Percentiles rank a stretch among this genome's conserved stretches.
Evolutionary conservation across 2,797 vertebrate genomes (phyloP).

Genomic region (Discoglossus pictus): DNA sequence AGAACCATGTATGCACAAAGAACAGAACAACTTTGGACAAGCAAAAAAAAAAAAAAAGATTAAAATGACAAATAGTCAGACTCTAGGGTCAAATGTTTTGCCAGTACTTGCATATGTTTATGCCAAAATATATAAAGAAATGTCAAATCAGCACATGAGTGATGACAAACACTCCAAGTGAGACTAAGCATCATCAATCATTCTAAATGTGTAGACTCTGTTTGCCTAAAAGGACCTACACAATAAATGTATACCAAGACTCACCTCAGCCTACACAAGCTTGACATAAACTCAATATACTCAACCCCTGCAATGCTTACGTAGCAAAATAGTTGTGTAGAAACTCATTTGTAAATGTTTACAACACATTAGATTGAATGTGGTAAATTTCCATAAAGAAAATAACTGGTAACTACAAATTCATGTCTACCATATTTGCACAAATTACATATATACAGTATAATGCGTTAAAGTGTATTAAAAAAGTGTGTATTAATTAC

Average conservation of each 20-base stretch:
- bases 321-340: no score
- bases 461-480: no score
- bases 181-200: constrained; percentile 80
- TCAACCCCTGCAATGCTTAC: neutral
- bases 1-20: constrained; percentile 61
- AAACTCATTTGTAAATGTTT: no score
- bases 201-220: constrained; percentile 75
- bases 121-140: constrained; percentile 84
- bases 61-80: constrained; percentile 81
- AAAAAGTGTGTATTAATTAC: no score
- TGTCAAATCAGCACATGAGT: constrained; percentile 81
- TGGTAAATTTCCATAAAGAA: no score
- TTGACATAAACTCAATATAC: constrained; percentile 61
- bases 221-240: constrained; percentile 79
- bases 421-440: no score
- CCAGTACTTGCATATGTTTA: constrained; percentile 83
- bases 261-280: constrained; percentile 75
- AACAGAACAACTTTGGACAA: constrained; percentile 70
- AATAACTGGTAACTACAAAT: no score
- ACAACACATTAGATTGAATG: no score
- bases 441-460: no score
- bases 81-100: constrained; percentile 81
- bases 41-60: constrained; percentile 71
- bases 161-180: constrained; percentile 80
- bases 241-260: constrained; percentile 73